phyloP scores from a whole-genome alignment of 2,113 vertebrate genomes.

The Crotalus horridus region DNA sequence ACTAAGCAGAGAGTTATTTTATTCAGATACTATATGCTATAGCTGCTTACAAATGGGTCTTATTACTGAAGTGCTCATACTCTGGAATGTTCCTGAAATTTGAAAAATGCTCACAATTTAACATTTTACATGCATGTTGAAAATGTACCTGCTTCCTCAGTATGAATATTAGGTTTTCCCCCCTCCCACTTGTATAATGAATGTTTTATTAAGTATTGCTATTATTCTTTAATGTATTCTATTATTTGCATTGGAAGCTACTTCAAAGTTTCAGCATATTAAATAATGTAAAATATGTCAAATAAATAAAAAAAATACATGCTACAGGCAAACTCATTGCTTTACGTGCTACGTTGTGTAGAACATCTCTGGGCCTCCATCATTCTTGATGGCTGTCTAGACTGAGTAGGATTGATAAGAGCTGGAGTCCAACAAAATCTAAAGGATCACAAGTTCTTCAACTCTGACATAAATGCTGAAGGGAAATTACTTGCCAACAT shows the following conservation, averaged over 20 bases:
- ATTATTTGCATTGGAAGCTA: not conserved
- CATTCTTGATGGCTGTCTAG: not conserved
- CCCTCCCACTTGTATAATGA: not conserved
- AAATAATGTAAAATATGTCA: not conserved
- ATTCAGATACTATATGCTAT: not conserved
- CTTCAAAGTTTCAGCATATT: not conserved
- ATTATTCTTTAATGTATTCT: not conserved
- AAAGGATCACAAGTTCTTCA: not conserved
- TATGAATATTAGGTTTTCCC: not conserved
- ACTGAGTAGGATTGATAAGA: not conserved
- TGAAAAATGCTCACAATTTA: not conserved
- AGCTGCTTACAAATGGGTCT: not conserved
- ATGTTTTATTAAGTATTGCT: no score
- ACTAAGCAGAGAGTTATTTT: not conserved
- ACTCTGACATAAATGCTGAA: not conserved
- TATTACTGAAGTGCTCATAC: not conserved
- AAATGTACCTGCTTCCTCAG: not conserved
- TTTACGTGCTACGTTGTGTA: not conserved
- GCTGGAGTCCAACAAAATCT: not conserved
- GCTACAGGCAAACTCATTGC: not conserved
- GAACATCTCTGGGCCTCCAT: not conserved
- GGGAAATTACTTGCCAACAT: not conserved
- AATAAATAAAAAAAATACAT: not conserved
- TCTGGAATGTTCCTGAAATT: not conserved
- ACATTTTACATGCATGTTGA: not conserved